Evolutionary conservation across 1,140 invertebrate genomes (phyloP).

Genomic region (Zaprionus tsacasi): DNA sequence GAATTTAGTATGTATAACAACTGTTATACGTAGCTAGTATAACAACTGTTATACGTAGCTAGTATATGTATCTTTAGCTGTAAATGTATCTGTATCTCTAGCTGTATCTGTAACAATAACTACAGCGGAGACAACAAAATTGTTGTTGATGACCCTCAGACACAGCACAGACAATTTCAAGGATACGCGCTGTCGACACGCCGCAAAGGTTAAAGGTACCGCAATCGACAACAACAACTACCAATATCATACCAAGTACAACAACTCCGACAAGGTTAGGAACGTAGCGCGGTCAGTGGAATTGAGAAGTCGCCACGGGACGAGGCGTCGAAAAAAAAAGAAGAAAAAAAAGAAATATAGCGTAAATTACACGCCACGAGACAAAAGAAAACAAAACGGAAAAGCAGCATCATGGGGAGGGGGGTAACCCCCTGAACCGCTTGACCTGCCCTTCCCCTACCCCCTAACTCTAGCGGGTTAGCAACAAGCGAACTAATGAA

Average conservation of each 20-base stretch:
- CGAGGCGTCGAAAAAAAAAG: not conserved
- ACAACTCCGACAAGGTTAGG: constrained; percentile 63
- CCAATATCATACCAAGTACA: constrained; percentile 5
- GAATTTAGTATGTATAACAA: constrained; percentile 16
- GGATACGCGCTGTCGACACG: constrained; percentile 50
- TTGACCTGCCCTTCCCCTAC: not conserved
- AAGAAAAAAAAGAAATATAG: constrained; percentile 35
- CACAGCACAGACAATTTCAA: constrained; percentile 68
- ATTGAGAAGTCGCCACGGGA: constrained; percentile 21
- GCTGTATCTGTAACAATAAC: constrained; percentile 3
- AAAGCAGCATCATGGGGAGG: not conserved
- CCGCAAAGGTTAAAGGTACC: constrained; percentile 80
- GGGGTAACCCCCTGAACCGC: not conserved
- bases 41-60: constrained; percentile 1
- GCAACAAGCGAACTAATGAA: constrained; percentile 57
- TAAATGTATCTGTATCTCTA: not conserved
- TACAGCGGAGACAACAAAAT: constrained; percentile 53
- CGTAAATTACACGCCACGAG: constrained; percentile 54
- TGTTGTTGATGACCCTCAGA: constrained; percentile 81
- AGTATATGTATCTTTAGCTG: not conserved
- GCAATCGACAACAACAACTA: constrained; percentile 43
- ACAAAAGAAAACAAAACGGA: constrained; percentile 17
- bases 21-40: not conserved
- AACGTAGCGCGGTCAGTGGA: constrained; percentile 58
- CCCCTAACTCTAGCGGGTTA: not conserved